phyloP scores from a whole-genome alignment of 2,888 invertebrate species.

The Eristalis tenax region DNA sequence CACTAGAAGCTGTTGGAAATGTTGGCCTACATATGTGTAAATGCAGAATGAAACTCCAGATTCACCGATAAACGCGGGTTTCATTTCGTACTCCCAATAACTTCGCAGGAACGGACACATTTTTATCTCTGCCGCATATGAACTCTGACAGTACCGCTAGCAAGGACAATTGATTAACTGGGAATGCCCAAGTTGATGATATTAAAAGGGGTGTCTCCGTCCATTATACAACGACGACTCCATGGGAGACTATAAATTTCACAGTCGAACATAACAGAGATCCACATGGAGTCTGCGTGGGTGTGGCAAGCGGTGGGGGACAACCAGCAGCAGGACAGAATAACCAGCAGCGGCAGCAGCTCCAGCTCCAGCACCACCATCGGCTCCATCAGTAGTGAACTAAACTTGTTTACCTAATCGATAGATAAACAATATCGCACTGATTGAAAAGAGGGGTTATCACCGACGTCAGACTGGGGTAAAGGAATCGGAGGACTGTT shows the following conservation, averaged over 20 bases:
- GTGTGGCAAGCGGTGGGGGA: background rate
- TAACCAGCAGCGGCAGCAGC: constrained; percentile 13
- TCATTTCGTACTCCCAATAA: background rate
- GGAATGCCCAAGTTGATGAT: constrained; percentile 64
- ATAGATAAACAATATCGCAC: constrained; percentile 66
- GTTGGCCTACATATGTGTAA: constrained; percentile 7
- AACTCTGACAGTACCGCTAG: constrained; percentile 13
- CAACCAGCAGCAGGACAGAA: constrained; percentile 13
- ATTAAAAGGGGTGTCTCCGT: constrained; percentile 49
- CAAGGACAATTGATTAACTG: constrained; percentile 57
- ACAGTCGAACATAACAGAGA: constrained; percentile 37
- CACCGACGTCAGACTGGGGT: constrained; percentile 8
- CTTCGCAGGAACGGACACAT: background rate
- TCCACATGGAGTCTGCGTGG: background rate
- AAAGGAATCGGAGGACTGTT: constrained; percentile 12
- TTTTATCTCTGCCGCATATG: background rate
- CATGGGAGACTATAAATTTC: constrained; percentile 57
- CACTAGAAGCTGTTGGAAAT: constrained; percentile 5
- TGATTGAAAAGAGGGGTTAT: constrained; percentile 45
- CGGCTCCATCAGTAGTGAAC: constrained; percentile 49
- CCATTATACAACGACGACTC: constrained; percentile 2
- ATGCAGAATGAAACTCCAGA: constrained; percentile 24
- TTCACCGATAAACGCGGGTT: constrained; percentile 16
- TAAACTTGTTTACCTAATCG: constrained; percentile 69
- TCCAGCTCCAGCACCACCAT: no score